Conservation (phyloP, 64 coral and sea anemone species). For the Hydrozoanthus tunicans region DNA sequence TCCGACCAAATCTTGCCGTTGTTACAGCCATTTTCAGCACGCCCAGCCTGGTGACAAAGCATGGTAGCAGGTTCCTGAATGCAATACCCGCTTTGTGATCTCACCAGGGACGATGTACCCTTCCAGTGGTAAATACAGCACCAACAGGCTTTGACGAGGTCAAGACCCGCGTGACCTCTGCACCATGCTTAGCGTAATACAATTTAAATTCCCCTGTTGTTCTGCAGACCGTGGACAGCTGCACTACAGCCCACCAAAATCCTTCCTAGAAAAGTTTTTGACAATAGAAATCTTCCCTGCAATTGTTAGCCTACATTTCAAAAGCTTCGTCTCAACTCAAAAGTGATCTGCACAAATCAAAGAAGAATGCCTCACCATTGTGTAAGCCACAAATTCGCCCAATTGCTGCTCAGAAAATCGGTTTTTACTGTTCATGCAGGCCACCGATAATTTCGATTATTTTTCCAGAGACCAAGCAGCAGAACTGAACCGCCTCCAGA, state of each 20-base stretch:
- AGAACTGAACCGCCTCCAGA: no score
- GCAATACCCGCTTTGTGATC: conserved; percentile 14
- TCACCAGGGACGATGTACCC: conserved; percentile 25
- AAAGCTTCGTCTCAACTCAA: no score
- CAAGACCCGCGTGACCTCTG: neutral
- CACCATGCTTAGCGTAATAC: conserved; percentile 37
- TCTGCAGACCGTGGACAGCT: conserved; percentile 7
- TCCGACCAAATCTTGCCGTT: neutral
- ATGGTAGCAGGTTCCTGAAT: conserved; percentile 28
- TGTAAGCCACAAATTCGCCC: no score
- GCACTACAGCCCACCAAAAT: conserved; percentile 7
- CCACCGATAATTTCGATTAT: no score
- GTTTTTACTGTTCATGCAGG: no score
- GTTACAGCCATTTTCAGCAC: conserved; percentile 46
- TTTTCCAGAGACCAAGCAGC: no score
- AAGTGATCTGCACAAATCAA: no score
- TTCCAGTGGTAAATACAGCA: conserved; percentile 44
- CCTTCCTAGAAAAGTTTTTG: neutral
- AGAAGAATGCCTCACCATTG: no score
- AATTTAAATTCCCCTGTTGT: neutral
- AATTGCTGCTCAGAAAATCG: no score
- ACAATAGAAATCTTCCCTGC: neutral
- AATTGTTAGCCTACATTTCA: neutral
- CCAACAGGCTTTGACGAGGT: conserved; percentile 39
- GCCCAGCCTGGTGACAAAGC: conserved; percentile 46